Base-by-base conservation (phyloP, 2,113 vertebrate species). In the Girardinichthys multiradiatus region DNA sequence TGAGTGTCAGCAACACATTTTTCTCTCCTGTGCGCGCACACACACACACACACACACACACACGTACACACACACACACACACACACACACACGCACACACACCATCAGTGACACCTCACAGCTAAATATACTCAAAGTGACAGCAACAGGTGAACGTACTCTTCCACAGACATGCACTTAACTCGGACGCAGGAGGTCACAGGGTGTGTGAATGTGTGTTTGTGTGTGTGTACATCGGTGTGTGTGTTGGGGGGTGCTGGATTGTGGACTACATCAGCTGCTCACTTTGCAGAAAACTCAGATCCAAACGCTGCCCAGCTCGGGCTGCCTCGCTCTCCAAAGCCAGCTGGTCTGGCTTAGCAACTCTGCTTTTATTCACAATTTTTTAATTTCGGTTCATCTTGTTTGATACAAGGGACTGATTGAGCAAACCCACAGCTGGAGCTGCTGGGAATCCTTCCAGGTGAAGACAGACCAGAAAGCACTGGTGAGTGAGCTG, bases 331-430 rank as follows among this genome's bases (percentile, higher is more conserved):
- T 68, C 69, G 13, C 60, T 68, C 76, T 74, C 73, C 39, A 77
- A 93, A 91, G 90, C 92, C 92, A 93, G 92, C 92, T 92, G 92
- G 92, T 92, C 92, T 93, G 92, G 92, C 90, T 93, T 93, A 77
- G 88, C 24, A 11, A 28, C 27, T 17, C n/a, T 61, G 39, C 51
- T 71, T 13, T 42, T 65, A 37, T 68, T 59, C 24, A 19, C 42
- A 35, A 59, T 35, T 65, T 64, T 70, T 66, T 21, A 10, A 17
- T n/a, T 27, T 64, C 15, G 24, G 33, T 63, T 26, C 62, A 68
- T 81, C 80, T 88, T 89, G 87, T 90, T 85, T 85, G 81, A 91
- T 26, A 87, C 84, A 89, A 90, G 78, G 87, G 77, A 88, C 69
- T 48, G 86, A 76, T 29, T 13, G 70, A 72, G 6, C 21, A 8